Base-by-base conservation (phyloP, 30 jellyfish, hydroid and myxozoan genomes). In the Aurelia aurita region DNA sequence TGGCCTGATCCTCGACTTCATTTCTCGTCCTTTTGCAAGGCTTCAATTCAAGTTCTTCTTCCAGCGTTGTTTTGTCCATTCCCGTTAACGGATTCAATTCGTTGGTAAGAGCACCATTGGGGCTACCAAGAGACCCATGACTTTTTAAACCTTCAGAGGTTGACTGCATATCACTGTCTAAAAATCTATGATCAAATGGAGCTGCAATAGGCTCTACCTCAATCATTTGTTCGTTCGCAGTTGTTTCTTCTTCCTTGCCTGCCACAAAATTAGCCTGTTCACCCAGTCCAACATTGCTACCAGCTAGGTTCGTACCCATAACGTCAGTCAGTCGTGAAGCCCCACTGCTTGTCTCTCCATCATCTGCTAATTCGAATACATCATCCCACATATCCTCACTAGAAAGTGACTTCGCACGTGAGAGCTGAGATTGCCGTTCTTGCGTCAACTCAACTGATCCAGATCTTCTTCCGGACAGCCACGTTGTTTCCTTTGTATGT, bases 311-410 rank as follows among this genome's bases (percentile, higher is more conserved):
- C 11, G 21, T 20, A 61, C n/a, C 69, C 53, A 22, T 13, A n/a
- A 15, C 80, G 12, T 26, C 85, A 72, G 67, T 21, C 34, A 28
- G 71, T 51, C 16, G 20, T 11, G 16, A 22, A 61, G 12, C 67
- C 2, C 51, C 51, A 14, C 51, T 39, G 35, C 3, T 10, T 14
- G 31, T 19, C 20, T 51, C 86, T 7, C 45, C 64, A 9, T 60
- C 74, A 84, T 64, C 79, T 2, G 80, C 88, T 67, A 69, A 22
- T 60, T 26, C 45, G 34, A 43, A 55, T 7, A 57, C 60, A 5
- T 58, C 87, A 31, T 66, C 90, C 3, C 66, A 20, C 39, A 34
- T 32, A 21, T 70, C 76, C 31, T 59, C 93, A 59, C 21, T 64
- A 21, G 51, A 51, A 61, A 68, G n/a, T 11, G 89, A 31, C 15